Conservation (phyloP, 2,113 vertebrate genomes). For the Lichenostomus cassidix region DNA sequence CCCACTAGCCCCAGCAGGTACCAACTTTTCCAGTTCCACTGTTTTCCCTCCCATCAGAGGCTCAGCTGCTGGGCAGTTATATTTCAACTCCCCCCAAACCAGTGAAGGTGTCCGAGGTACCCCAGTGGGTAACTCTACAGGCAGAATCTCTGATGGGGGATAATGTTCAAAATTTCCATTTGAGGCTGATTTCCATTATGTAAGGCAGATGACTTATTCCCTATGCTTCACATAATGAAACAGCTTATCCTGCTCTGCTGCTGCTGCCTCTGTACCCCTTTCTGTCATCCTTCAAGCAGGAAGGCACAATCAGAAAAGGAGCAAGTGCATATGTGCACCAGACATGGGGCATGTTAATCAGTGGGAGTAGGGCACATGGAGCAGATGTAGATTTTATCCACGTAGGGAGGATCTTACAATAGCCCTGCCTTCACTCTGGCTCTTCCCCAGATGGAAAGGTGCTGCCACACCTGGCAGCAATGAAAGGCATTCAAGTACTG, state of each 20-base stretch:
- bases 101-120: neutral
- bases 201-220: neutral
- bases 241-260: neutral
- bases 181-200: neutral
- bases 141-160: neutral
- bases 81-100: neutral
- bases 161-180: neutral
- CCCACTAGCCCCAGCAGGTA: neutral
- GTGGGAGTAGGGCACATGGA: neutral
- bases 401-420: neutral
- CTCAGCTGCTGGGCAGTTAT: neutral
- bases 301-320: neutral
- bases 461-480: neutral
- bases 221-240: neutral
- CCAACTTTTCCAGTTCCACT: neutral
- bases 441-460: neutral
- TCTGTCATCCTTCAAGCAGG: neutral
- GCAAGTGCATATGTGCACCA: neutral
- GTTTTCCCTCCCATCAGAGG: neutral
- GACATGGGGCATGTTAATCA: neutral
- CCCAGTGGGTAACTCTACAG: neutral
- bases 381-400: neutral
- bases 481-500: neutral
- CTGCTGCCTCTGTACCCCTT: neutral
- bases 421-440: neutral